Percentiles rank a stretch among this genome's conserved stretches.
phyloP scores from a whole-genome alignment of 64 coral and sea anemone genomes.

The Montipora sp. region DNA sequence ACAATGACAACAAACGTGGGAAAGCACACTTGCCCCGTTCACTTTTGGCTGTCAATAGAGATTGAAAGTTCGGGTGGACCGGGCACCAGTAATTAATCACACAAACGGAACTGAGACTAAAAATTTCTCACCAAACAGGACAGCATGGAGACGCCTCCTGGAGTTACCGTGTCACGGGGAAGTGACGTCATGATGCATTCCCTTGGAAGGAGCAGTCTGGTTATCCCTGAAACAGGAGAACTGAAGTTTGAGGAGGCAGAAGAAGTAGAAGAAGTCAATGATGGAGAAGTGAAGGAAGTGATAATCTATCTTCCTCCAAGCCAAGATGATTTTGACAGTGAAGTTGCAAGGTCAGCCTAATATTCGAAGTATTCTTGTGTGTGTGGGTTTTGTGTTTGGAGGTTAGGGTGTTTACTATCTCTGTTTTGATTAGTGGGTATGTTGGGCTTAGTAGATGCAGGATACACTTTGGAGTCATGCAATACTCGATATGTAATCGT shows the following conservation, averaged over 20 bases:
- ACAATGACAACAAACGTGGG: no score
- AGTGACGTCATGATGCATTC: conserved; percentile 63
- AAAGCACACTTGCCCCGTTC: no score
- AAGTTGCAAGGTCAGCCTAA: conserved; percentile 84
- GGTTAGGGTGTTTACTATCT: no score
- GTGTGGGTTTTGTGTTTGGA: neutral
- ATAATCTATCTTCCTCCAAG: conserved; percentile 92
- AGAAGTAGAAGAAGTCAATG: conserved; percentile 69
- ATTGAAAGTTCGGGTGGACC: no score
- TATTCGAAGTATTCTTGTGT: neutral
- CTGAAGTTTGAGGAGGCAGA: conserved; percentile 67
- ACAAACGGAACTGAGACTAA: neutral
- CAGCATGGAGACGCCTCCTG: neutral
- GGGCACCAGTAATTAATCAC: neutral
- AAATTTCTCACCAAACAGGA: conserved; percentile 11
- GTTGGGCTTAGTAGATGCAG: no score
- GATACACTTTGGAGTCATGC: no score
- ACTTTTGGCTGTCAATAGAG: no score
- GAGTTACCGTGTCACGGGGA: conserved; percentile 83
- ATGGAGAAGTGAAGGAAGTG: conserved; percentile 90
- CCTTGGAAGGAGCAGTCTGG: conserved; percentile 36
- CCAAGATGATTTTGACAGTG: conserved; percentile 87
- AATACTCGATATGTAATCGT: no score
- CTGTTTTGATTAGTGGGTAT: no score
- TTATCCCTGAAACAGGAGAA: conserved; percentile 69